Evolutionary conservation across 2,797 vertebrate species (phyloP), one percentile per base, ranked within the genome.

Genomic region (Hapalemur alaotrensis): DNA sequence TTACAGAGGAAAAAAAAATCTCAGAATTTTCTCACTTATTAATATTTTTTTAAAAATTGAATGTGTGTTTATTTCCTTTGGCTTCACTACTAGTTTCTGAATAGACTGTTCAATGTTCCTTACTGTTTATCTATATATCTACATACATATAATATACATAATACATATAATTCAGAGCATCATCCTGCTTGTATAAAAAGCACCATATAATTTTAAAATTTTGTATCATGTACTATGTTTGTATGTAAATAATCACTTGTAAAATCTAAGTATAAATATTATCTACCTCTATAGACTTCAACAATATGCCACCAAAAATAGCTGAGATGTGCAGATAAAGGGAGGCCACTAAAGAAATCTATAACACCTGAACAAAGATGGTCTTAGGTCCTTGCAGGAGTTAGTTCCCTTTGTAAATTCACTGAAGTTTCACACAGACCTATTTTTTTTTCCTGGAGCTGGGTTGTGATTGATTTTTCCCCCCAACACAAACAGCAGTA

Each of bases 381-480:
- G 41, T 32, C 22, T 65, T 13, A n/a, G 10, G 11, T 65, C 20
- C 35, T 89, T 72, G 57, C 7, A 22, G 43, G 32, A 50, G 48
- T 17, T 69, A 59, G 8, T 30, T 83, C 70, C 82, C 5, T 63
- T 76, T 43, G 76, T 82, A 46, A 79, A 76, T 86, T 91, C 78
- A 48, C 79, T 28, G 15, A 46, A 91, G 43, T 70, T 89, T 72
- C 73, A 82, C 20, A 63, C 14, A 41, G 61, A 96, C 23, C 11
- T 23, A 30, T 59, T 72, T 93, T 88, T 88, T 73, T 81, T 85
- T 54, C 63, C 81, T n/a, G 80, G 35, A 85, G 41, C 23, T 90
- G 30, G 35, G 18, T 48, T 35, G 35, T 79, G 93, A 96, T 82
- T 91, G 88, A 85, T 82, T 96, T 89, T 76, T 75, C 87, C 93